Evolutionary conservation across 2,888 invertebrate species (phyloP).

Genomic region (Diarsia dahlii): DNA sequence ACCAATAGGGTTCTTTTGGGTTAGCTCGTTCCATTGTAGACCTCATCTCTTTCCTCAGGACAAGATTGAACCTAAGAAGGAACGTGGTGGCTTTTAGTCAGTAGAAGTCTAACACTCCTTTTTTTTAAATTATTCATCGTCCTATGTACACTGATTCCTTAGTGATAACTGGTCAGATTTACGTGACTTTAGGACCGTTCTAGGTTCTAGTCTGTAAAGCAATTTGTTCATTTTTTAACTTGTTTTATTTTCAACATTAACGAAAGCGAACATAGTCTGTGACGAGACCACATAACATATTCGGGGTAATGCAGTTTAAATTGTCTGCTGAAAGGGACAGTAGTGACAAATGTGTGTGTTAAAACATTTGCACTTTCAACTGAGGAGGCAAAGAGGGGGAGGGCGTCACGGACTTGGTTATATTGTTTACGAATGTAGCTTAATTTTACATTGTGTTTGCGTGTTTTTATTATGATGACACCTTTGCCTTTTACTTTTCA

Average conservation of each 20-base stretch:
- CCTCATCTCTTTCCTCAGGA: too few species aligned
- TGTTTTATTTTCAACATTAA: slow-evolving; percentile 7
- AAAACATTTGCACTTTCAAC: slow-evolving; percentile 52
- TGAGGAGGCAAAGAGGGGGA: not conserved
- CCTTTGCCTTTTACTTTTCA: not conserved
- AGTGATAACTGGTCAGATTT: not conserved
- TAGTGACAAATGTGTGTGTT: slow-evolving; percentile 18
- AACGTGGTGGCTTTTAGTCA: too few species aligned
- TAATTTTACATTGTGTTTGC: slow-evolving; percentile 10
- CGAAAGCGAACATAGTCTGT: slow-evolving; percentile 26
- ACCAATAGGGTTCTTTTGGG: too few species aligned
- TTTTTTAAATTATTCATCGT: not conserved
- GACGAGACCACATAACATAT: slow-evolving; percentile 23
- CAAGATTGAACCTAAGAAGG: too few species aligned
- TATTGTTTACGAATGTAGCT: not conserved
- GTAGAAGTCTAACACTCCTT: too few species aligned
- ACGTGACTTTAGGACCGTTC: not conserved
- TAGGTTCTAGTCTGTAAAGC: not conserved
- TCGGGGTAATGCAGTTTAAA: slow-evolving; percentile 65
- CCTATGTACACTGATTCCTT: not conserved
- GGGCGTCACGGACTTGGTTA: slow-evolving; percentile 38
- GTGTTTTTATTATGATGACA: not conserved
- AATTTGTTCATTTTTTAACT: not conserved
- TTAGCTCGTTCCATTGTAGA: too few species aligned
- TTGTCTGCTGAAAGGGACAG: slow-evolving; percentile 57